Evolutionary conservation across 1,140 invertebrate genomes (phyloP), one percentile per base, ranked within the genome.

Genomic region (Drosophila triauraria): DNA sequence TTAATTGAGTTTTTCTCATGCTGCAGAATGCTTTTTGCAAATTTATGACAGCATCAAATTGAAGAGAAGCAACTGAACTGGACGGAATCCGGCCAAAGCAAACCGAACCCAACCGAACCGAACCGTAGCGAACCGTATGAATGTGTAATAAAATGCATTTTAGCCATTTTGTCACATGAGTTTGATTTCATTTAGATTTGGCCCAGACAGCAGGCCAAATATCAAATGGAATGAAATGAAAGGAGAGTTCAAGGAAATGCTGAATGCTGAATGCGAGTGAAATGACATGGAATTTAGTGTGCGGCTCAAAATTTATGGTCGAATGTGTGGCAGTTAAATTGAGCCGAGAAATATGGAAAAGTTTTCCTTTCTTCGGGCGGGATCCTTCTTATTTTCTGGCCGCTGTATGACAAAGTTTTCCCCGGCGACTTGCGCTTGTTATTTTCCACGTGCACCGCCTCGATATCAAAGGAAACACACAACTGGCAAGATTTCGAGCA

Each of bases 1-100:
- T 87, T 87, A 87, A 87, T 88, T 88, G 85, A 88, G 85, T 88
- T 88, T 88, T 87, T 84, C 67, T 57, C 58, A 57, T 51, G 75
- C 44, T 78, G 75, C 50, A 78, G 67, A 68, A 60, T 53, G 46
- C 62, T 67, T 77, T 72, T 63, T 64, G 32, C 75, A 64, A 78
- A 80, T 80, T 84, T 75, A 72, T 80, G 80, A 75, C 78, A 75
- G 57, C 43, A 61, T 13, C 25, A 35, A 63, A 46, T 20, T 53
- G 63, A 48, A 9, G n/a, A 42, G 46, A 5, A n/a, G 5, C 67
- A 71, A 71, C 43, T 58, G 42, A 57, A 57, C 51, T 48, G 50
- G 17, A 71, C 67, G n/a, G 10, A 61, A 59, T 32, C 59, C 35
- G 8, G 58, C 42, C 42, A 32, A n/a, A 67, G n/a, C 42, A 23